phyloP scores from a whole-genome alignment of 2,113 vertebrate genomes.

The Misgurnus mizolepis region DNA sequence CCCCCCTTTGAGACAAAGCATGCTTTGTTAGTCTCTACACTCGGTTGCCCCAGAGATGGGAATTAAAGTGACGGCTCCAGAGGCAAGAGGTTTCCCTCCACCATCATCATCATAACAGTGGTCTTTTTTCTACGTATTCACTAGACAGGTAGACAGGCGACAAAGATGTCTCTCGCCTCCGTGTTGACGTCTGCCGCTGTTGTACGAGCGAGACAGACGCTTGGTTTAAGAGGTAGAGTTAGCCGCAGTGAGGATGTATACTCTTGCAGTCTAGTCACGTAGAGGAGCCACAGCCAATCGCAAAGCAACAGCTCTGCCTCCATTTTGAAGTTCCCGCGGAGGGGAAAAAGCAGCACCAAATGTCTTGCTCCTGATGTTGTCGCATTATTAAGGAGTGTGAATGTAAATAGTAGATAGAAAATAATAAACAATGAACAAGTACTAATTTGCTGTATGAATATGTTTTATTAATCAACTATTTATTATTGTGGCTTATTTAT shows the following conservation, averaged over 20 bases:
- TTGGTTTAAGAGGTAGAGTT: slow-evolving; percentile 2
- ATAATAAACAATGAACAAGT: not conserved
- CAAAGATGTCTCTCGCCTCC: slow-evolving; percentile 36
- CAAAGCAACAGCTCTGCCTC: slow-evolving; percentile 28
- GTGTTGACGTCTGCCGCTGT: slow-evolving; percentile 14
- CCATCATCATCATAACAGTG: slow-evolving; percentile 28
- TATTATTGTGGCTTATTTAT: no score
- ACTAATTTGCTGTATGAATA: not conserved
- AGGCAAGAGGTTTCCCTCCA: slow-evolving; percentile 45
- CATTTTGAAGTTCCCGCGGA: slow-evolving; percentile 51
- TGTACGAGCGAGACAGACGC: slow-evolving; percentile 22
- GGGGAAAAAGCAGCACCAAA: not conserved
- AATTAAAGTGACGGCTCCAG: slow-evolving; percentile 56
- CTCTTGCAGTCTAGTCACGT: slow-evolving; percentile 51
- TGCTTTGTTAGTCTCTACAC: slow-evolving; percentile 56
- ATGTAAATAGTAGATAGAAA: not conserved
- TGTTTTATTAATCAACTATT: no score
- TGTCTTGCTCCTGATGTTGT: not conserved
- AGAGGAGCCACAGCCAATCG: slow-evolving; percentile 38
- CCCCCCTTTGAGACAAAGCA: slow-evolving; percentile 52
- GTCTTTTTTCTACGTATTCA: slow-evolving; percentile 2
- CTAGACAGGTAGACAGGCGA: slow-evolving; percentile 46
- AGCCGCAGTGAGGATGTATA: slow-evolving; percentile 35
- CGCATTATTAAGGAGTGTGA: not conserved
- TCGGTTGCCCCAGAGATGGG: slow-evolving; percentile 49